Conservation (phyloP, 64 coral and sea anemone species). For the Exaiptasia diaphana region DNA sequence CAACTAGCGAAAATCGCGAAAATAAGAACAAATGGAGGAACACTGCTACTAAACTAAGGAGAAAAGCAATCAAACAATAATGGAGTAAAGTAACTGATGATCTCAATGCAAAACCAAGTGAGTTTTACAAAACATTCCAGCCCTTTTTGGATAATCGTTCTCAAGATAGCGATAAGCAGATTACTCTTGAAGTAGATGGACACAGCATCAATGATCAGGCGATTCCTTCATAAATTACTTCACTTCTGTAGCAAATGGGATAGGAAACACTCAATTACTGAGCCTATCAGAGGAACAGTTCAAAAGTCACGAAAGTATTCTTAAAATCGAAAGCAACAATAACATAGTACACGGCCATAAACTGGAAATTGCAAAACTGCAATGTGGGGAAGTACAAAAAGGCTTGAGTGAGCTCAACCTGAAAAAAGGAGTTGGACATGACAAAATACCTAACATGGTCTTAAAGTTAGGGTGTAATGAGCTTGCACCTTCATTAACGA, state of each 20-base stretch:
- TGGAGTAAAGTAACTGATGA: slow-evolving; percentile 28
- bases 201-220: background rate
- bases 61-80: slow-evolving; percentile 36
- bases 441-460: background rate
- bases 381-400: background rate
- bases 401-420: too few species aligned
- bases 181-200: background rate
- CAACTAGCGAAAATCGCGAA: background rate
- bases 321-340: background rate
- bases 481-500: slow-evolving; percentile 1
- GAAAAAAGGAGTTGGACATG: background rate
- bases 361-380: background rate
- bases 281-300: slow-evolving; percentile 6
- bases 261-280: background rate
- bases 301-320: background rate
- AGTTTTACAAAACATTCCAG: slow-evolving; percentile 2
- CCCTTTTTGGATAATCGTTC: background rate
- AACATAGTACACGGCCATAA: background rate
- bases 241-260: slow-evolving; percentile 6
- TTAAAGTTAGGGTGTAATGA: slow-evolving; percentile 11
- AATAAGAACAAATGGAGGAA: slow-evolving; percentile 1
- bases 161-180: background rate
- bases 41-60: background rate
- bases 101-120: slow-evolving; percentile 19
- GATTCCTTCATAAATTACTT: background rate